Evolutionary conservation across 2,888 invertebrate species (phyloP), one percentile per base, ranked within the genome.

Genomic region (Campoplex nolae): DNA sequence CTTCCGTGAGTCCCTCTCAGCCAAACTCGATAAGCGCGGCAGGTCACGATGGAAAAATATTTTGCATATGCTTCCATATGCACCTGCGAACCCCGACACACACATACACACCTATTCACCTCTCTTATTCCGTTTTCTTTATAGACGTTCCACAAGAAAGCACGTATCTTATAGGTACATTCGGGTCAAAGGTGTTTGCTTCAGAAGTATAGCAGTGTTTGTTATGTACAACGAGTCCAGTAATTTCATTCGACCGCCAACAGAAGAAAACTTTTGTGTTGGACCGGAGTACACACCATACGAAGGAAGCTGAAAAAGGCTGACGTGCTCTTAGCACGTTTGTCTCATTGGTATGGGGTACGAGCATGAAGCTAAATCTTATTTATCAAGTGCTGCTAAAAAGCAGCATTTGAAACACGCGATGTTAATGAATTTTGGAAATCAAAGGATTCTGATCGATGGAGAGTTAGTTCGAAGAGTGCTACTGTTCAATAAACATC

Each of bases 1-100:
- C 51, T 65, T 70, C 79, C 75, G 54, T 71, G 78, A 62, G 83
- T 45, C 56, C 79, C 74, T 48, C 23, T 32, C 65, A 68, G 68
- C 80, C 54, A 81, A 85, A 86, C 77, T 85, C 83, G 83, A 88
- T 88, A 87, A 88, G 68, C 84, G 13, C 54, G 77, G n/a, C 65
- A 86, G 80, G 84, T 83, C 84, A 82, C 80, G 71, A 76, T 73
- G 76, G 83, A 79, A 88, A 84, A 88, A 88, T 88, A 75, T 85
- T 87, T 85, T 85, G 45, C 84, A 87, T 84, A 76, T 48, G 70
- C 38, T 23, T 68, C 68, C 71, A 23, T 83, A 65, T 71, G 32
- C 62, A 78, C 71, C 67, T 81, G 82, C 70, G 42, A 75, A n/a
- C 23, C 16, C 16, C 28, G 73, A 23, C 48, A 45, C 48, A 45